Conservation (phyloP, 2,113 vertebrate species). For the Chionomys nivalis region DNA sequence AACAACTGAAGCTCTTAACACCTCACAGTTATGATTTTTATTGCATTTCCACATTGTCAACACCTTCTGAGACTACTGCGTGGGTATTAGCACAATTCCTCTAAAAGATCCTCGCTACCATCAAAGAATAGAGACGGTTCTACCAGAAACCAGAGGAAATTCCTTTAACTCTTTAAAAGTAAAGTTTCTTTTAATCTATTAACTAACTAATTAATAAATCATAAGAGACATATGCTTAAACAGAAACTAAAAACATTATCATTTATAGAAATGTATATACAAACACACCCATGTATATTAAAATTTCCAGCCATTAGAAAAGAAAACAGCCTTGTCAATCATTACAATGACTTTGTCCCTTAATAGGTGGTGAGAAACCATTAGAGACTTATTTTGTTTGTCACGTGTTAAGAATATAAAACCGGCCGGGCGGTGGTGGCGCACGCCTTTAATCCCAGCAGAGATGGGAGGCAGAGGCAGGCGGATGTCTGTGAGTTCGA, state of each 20-base stretch:
- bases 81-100: neutral
- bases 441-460: too few relatives aligned
- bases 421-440: too few relatives aligned
- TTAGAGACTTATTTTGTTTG: neutral
- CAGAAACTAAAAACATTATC: neutral
- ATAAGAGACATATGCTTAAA: neutral
- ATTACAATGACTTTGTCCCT: neutral
- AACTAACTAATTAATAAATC: neutral
- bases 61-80: neutral
- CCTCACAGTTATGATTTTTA: neutral
- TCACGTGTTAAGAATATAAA: neutral
- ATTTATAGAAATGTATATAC: neutral
- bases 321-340: neutral
- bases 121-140: neutral
- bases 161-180: neutral
- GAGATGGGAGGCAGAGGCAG: too few relatives aligned
- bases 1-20: neutral
- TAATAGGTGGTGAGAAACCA: neutral
- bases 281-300: neutral
- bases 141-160: neutral
- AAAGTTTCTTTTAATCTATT: neutral
- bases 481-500: too few relatives aligned
- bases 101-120: neutral
- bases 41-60: neutral
- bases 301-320: neutral